These are phyloP conservation scores for Schlechtendalia chinensis DNA, from an alignment of 1,140 invertebrate species.

Conservation along the genomic window DNA sequence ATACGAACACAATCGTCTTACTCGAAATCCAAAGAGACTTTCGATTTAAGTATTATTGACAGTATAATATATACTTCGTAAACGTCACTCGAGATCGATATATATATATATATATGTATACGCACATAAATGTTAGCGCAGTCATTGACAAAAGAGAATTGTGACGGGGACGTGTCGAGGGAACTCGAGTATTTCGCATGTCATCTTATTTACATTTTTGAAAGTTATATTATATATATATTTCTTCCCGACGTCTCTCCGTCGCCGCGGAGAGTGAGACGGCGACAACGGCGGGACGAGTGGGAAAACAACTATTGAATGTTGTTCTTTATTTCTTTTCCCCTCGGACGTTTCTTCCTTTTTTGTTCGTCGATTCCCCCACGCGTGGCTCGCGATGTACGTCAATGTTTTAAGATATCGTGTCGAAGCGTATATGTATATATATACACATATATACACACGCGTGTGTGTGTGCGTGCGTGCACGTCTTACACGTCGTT, in stretches of 20 bases:
- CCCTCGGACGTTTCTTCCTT: not conserved
- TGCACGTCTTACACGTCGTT: not conserved
- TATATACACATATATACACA: not conserved
- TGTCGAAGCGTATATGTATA: too few relatives aligned
- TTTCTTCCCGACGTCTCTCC: not conserved
- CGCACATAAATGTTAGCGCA: not conserved
- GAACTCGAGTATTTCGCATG: slow-evolving; percentile 23
- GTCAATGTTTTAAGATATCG: slow-evolving; percentile 38
- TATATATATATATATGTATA: too few relatives aligned
- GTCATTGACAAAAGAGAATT: slow-evolving; percentile 4
- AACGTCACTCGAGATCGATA: too few relatives aligned
- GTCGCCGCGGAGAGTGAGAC: too few relatives aligned
- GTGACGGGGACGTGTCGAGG: slow-evolving; percentile 20
- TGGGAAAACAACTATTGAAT: slow-evolving; percentile 19
- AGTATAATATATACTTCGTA: not conserved
- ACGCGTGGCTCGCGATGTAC: not conserved
- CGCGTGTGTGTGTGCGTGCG: not conserved
- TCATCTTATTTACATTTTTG: slow-evolving; percentile 40
- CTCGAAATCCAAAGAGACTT: not conserved
- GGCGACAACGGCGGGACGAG: too few relatives aligned
- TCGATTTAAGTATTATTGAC: not conserved
- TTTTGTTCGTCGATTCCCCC: not conserved
- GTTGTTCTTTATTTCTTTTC: slow-evolving; percentile 27
- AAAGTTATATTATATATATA: not conserved
- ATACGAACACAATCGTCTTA: not conserved